A percentile compares a stretch with the other conserved stretches of the same genome.
phyloP scores from a whole-genome alignment of 2,113 vertebrate species.

The Lepisosteus osseus region DNA sequence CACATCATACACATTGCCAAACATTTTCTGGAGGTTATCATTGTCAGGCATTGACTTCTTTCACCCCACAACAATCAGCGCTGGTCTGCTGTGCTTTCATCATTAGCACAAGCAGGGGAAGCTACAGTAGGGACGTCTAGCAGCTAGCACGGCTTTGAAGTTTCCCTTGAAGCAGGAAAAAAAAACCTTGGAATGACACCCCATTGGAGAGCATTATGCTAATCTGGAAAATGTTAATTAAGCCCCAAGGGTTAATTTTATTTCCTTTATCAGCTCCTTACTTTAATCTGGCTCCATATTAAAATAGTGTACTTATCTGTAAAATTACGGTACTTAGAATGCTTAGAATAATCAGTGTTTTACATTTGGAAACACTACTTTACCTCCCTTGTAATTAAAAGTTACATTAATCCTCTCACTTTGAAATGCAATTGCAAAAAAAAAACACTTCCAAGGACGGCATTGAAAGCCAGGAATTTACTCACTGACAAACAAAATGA shows the following conservation, averaged over 20 bases:
- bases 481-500: neutral
- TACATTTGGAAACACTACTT: constrained; percentile 33
- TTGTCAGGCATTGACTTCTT: constrained; percentile 31
- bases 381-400: constrained; percentile 44
- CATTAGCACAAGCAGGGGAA: constrained; percentile 47
- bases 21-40: too few species aligned
- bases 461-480: constrained; percentile 13
- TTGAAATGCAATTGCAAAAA: constrained; percentile 52
- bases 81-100: constrained; percentile 42
- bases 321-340: constrained; percentile 24
- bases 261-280: constrained; percentile 40
- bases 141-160: constrained; percentile 56
- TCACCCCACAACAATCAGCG: constrained; percentile 33
- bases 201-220: constrained; percentile 56
- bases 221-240: constrained; percentile 66
- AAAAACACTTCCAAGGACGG: constrained; percentile 29
- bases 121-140: constrained; percentile 39
- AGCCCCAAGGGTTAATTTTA: constrained; percentile 61
- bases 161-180: constrained; percentile 43
- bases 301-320: constrained; percentile 39
- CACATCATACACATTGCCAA: too few species aligned
- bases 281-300: constrained; percentile 49
- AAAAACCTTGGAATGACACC: constrained; percentile 42
- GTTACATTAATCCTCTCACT: constrained; percentile 51
- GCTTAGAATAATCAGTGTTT: constrained; percentile 44